Percentiles rank a stretch among this genome's conserved stretches.
These are phyloP conservation scores for Tenthredo distinguenda DNA, from an alignment of 2,888 invertebrate genomes.

Conservation along the genomic window DNA sequence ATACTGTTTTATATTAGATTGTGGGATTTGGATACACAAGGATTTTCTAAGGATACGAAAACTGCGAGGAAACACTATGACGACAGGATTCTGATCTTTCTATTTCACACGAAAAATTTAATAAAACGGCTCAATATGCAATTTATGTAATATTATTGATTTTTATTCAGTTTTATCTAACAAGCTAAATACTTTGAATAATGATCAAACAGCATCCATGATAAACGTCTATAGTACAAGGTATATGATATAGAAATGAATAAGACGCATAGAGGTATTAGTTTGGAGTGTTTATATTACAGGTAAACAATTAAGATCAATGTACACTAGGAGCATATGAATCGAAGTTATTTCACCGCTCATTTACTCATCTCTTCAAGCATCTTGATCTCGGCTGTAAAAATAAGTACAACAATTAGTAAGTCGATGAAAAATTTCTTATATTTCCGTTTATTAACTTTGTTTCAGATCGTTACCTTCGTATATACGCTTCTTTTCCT, in stretches of 20 bases:
- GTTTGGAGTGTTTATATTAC: constrained; percentile 46
- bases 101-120: neutral
- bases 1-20: neutral
- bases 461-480: constrained; percentile 1
- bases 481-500: constrained; percentile 82
- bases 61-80: no score
- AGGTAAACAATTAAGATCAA: constrained; percentile 47
- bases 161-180: constrained; percentile 29
- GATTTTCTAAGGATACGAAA: neutral
- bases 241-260: neutral
- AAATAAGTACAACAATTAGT: constrained; percentile 32
- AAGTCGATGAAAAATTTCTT: neutral
- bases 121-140: neutral
- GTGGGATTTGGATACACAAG: neutral
- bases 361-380: constrained; percentile 76
- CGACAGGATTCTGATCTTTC: neutral
- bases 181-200: neutral
- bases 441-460: neutral
- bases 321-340: constrained; percentile 46
- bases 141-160: neutral
- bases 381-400: constrained; percentile 80
- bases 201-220: neutral
- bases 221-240: neutral
- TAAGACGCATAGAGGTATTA: neutral
- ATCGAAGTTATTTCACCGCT: neutral